These are phyloP conservation scores for Andrena fulva DNA, from an alignment of 2,888 invertebrate species.

Conservation along the genomic window DNA sequence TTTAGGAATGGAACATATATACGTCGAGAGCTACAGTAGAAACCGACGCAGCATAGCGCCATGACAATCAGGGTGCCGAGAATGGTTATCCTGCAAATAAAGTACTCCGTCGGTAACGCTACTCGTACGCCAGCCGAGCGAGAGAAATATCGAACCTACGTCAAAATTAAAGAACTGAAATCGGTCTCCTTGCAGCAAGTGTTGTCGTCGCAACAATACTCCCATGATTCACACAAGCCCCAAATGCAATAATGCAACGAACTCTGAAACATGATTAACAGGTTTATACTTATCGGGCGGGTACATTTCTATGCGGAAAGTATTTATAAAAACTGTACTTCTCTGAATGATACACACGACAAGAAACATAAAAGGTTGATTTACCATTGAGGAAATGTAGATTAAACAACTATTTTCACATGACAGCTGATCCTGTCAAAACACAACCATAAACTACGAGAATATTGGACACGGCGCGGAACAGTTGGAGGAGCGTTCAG, in stretches of 20 bases:
- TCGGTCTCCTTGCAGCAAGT: constrained; percentile 68
- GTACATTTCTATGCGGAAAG: background rate
- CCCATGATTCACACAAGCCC: constrained; percentile 65
- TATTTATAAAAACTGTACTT: background rate
- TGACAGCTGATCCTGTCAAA: constrained; percentile 31
- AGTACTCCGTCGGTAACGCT: background rate
- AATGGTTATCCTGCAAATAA: constrained; percentile 49
- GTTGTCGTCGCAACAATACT: constrained; percentile 75
- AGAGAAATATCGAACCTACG: constrained; percentile 56
- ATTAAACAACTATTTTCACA: background rate
- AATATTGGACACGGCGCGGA: background rate
- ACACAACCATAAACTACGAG: constrained; percentile 2
- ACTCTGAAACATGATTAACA: constrained; percentile 52
- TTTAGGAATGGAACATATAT: constrained; percentile 21
- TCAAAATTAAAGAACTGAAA: constrained; percentile 54
- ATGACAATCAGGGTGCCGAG: constrained; percentile 46
- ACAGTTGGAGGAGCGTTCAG: background rate
- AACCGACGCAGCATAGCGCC: constrained; percentile 54
- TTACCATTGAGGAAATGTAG: constrained; percentile 42
- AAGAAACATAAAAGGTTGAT: background rate
- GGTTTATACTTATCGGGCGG: background rate
- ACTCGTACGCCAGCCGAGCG: too few relatives aligned
- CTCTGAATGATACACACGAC: background rate
- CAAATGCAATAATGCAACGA: constrained; percentile 71
- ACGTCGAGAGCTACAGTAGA: constrained; percentile 42